Conservation (phyloP, 2,888 invertebrate genomes). For the Lepeophtheirus nordmannii region DNA sequence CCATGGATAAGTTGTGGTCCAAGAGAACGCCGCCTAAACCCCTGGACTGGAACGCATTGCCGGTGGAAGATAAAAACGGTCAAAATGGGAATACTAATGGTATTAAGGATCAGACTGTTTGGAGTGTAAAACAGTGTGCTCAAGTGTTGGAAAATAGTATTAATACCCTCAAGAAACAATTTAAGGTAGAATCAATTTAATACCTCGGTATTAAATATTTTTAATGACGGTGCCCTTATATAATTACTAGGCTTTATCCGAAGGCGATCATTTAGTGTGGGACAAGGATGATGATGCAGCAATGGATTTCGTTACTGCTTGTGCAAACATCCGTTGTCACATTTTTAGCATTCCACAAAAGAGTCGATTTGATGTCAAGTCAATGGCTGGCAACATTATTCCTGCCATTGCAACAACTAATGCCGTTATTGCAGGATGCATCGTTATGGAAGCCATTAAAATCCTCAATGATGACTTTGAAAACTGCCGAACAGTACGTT, state of each 20-base stretch:
- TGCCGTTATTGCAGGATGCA: conserved; percentile 90
- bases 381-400: conserved; percentile 99
- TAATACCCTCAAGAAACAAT: conserved; percentile 44
- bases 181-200: conserved; percentile 34
- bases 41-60: conserved; percentile 49
- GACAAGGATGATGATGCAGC: conserved; percentile 87
- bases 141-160: conserved; percentile 54
- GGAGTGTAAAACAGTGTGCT: conserved; percentile 60
- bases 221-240: background rate
- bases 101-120: conserved; percentile 52
- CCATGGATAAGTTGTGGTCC: conserved; percentile 92
- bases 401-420: conserved; percentile 99
- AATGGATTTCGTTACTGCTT: conserved; percentile 91
- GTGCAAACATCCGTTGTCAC: conserved; percentile 77
- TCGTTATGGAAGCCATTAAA: conserved; percentile 69
- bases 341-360: conserved; percentile 76
- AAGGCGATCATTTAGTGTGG: conserved; percentile 66
- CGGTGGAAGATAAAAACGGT: conserved; percentile 35
- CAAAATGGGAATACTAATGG: background rate
- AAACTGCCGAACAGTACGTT: conserved; percentile 51
- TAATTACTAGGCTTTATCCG: conserved; percentile 28
- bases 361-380: conserved; percentile 37
- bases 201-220: too few species aligned
- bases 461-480: conserved; percentile 50
- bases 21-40: conserved; percentile 69